Evolutionary conservation across 1,140 invertebrate species (phyloP), one percentile per base, ranked within the genome.

Genomic region (Bombus vancouverensis): DNA sequence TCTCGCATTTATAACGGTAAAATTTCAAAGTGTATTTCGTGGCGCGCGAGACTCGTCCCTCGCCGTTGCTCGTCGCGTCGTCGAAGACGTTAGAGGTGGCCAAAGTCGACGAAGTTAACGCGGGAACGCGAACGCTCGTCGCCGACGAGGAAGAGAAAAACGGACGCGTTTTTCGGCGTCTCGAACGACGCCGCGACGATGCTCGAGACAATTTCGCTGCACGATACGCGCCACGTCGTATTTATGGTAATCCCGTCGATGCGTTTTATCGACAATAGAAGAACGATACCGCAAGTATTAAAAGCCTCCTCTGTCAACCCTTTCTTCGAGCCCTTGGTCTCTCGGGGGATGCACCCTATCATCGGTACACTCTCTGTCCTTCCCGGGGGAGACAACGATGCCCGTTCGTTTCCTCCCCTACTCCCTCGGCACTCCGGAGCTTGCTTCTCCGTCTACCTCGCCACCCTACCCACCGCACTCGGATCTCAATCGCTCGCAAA

Each of bases 401-500:
- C 92, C 92, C 87, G 83, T 82, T 85, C 34, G 59, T 62, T 62
- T 34, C 65, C 32, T 65, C 83, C 75, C 76, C 86, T 74, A 77
- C 86, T 87, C 79, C 81, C 87, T 81, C 85, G 89, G 85, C 85
- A 81, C 81, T 75, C 87, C 77, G 72, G 87, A 81, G 86, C 53
- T 34, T 39, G 34, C 59, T 37, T 39, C 75, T 70, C 72, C 79
- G 34, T 75, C 59, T 80, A 47, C 73, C 37, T 77, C 75, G 66
- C 76, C 71, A 18, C 34, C 34, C 88, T 83, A 90, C 88, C 13
- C 42, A 28, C 88, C 88, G 87, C 90, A 92, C 91, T 93, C 87
- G 89, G 91, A 94, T 94, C 93, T 94, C 93, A 94, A 94, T 94
- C 94, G 93, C 87, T 94, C 92, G 91, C 92, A 94, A 94, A 95